Conservation (phyloP, 1,140 invertebrate species). For the Pemphigus obesinymphae region DNA sequence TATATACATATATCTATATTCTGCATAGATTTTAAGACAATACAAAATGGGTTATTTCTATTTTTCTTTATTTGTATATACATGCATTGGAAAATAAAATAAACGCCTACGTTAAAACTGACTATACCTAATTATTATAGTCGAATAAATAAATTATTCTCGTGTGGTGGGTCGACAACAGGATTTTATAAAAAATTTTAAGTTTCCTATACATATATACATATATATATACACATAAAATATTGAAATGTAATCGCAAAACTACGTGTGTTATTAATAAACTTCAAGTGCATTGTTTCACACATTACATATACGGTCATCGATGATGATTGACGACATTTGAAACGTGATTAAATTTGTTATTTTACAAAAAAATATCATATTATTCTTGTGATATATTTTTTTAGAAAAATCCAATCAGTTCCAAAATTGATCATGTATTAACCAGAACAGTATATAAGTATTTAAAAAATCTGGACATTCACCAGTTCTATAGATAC, state of each 20-base stretch:
- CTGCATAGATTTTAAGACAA: constrained; percentile 7
- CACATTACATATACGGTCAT: not conserved
- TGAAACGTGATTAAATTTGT: not conserved
- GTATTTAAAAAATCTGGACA: not conserved
- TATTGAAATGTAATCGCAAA: not conserved
- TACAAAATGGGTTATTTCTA: not conserved
- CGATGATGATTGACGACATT: not conserved
- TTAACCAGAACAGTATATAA: not conserved
- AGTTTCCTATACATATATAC: not conserved
- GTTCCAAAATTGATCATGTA: not conserved
- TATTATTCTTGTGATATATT: not conserved
- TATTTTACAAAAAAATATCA: not conserved
- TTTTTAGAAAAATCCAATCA: not conserved
- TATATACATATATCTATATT: too few species aligned
- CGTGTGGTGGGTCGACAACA: not conserved
- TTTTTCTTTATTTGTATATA: not conserved
- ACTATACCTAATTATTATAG: too few species aligned
- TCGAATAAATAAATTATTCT: not conserved
- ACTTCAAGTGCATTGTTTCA: not conserved
- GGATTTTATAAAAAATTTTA: not conserved
- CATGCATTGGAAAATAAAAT: not conserved
- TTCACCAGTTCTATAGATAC: not conserved
- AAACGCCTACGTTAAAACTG: not conserved
- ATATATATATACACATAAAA: not conserved
- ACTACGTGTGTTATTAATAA: not conserved